Evolutionary conservation across 2,797 vertebrate species (phyloP).

Genomic region (Catostomus latipinnis): DNA sequence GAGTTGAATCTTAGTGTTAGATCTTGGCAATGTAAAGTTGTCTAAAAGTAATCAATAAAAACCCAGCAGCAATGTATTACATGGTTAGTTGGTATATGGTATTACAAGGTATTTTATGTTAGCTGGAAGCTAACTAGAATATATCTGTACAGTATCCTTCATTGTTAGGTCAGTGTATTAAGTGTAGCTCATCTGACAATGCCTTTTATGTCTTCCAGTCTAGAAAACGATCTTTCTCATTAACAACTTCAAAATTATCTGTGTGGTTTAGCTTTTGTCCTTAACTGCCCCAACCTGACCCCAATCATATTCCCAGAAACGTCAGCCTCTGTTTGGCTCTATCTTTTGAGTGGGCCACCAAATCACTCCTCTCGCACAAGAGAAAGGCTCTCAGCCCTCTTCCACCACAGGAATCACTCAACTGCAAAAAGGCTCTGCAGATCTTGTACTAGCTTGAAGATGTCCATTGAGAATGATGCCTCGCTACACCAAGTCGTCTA

Average conservation of each 20-base stretch:
- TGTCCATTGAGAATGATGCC: slow-evolving; percentile 42
- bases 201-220: neutral
- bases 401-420: slow-evolving; percentile 31
- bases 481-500: slow-evolving; percentile 25
- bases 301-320: slow-evolving; percentile 44
- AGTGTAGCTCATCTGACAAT: slow-evolving; percentile 4
- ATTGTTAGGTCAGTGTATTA: no score
- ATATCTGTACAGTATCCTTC: no score
- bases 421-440: slow-evolving; percentile 43
- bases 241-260: slow-evolving; percentile 37
- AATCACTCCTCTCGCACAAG: slow-evolving; percentile 29
- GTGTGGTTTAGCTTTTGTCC: slow-evolving; percentile 41
- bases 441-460: slow-evolving; percentile 39
- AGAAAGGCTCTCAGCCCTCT: slow-evolving; percentile 19
- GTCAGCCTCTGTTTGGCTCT: slow-evolving; percentile 32
- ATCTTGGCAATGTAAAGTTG: no score
- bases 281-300: slow-evolving; percentile 46
- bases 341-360: slow-evolving; percentile 41
- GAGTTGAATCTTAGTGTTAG: no score
- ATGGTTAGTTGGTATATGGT: no score
- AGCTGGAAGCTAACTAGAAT: no score
- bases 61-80: no score
- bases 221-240: slow-evolving; percentile 47
- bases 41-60: no score
- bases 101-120: no score